Conservation (phyloP, 2,113 vertebrate genomes). For the Passer domesticus region DNA sequence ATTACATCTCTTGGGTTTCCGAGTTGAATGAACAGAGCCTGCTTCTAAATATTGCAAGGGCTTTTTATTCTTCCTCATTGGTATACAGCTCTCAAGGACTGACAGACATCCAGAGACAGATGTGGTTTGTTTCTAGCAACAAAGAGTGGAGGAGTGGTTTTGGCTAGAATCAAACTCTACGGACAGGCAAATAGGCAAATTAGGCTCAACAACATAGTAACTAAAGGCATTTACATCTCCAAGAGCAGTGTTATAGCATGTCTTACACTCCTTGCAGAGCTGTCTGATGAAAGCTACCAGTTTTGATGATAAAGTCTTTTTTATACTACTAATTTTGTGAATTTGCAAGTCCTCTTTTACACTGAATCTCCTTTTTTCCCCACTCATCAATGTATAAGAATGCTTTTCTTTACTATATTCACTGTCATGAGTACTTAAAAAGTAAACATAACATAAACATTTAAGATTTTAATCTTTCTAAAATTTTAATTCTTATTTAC, state of each 20-base stretch:
- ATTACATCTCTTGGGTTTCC: slow-evolving; percentile 25
- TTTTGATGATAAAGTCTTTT: neutral
- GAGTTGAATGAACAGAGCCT: slow-evolving; percentile 3
- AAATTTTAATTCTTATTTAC: neutral
- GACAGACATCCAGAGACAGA: neutral
- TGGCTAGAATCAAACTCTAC: neutral
- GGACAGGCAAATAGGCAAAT: neutral
- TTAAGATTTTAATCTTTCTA: neutral
- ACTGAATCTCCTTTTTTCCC: neutral
- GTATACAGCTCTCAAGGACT: neutral
- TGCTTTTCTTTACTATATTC: neutral
- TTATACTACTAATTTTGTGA: neutral
- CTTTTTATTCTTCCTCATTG: neutral
- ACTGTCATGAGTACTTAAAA: neutral
- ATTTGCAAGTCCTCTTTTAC: neutral
- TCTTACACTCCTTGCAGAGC: neutral
- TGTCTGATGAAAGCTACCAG: neutral
- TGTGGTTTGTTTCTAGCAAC: neutral
- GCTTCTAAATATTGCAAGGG: slow-evolving; percentile 34
- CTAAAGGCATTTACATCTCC: neutral
- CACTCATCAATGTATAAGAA: neutral
- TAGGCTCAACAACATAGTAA: neutral
- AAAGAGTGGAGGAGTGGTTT: neutral
- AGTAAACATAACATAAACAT: neutral
- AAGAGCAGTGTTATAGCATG: neutral